Base-by-base conservation (phyloP, 2,797 vertebrate species). In the Anomalospiza imberbis region DNA sequence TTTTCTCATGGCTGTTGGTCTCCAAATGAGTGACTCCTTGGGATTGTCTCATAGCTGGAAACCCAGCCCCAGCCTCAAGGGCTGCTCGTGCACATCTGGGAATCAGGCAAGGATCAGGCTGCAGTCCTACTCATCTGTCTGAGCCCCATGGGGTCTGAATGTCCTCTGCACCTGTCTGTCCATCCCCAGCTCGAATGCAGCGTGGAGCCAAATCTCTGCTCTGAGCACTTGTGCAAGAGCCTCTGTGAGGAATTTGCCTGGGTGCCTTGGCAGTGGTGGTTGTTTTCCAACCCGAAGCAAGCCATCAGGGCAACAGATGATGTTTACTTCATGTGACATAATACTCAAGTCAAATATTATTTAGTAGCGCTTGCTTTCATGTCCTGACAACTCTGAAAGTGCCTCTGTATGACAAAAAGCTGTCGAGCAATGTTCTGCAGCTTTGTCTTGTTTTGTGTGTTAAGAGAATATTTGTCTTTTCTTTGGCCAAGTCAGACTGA, bases 321-420 rank as follows among this genome's bases (percentile, higher is more conserved):
- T 97, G 96, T 96, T 97, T 97, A 97, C 96, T 97, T 96, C 96
- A 96, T 96, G 96, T 97, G 97, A 96, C 95, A 97, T 95, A 96
- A 95, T 94, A 85, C 85, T 97, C 86, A 94, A 97, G 94, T 97
- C 92, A 96, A 94, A 97, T 97, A 97, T 94, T 96, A 96, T 96
- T 97, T 97, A 93, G 91, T 84, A 95, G 94, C 16, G 32, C 91
- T 98, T 92, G 86, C 97, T 98, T 97, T 98, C 95, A 97, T 97
- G 97, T 97, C 76, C 86, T 80, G 91, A 97, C 97, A 97, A 96
- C 68, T 95, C 96, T 85, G 89, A 91, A 97, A 95, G 94, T 97
- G 93, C 88, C 94, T 97, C 97, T 88, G 91, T 96, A 96, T 97
- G 96, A 97, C 96, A 96, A 92, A 96, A 96, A 90, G 87, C 95